Base-by-base conservation (phyloP, 2,797 vertebrate species). In the Anas bernieri region DNA sequence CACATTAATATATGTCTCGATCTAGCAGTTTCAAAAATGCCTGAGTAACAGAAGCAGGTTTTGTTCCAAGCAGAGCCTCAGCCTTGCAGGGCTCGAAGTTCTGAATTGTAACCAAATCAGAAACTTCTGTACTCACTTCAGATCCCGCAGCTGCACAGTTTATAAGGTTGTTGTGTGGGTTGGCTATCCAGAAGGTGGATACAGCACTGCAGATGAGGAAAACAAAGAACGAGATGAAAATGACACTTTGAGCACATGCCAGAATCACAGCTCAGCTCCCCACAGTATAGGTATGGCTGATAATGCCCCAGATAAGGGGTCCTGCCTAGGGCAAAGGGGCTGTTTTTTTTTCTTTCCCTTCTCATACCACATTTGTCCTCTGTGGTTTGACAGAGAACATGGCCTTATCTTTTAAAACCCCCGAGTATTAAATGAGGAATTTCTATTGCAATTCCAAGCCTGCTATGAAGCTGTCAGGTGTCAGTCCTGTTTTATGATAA, bases 151-250 rank as follows among this genome's bases (percentile, higher is more conserved):
- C 99, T 2, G 99, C 97, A 61, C 99, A 99, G 97, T 99, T 98
- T 83, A 99, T 97, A 56, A 99, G 98, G 97, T 99, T 99, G 98
- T 99, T 99, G 98, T 99, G 99, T 69, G 99, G 99, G 96, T 99
- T 99, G 91, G 99, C 99, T 88, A 99, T 99, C 99, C 99, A 99
- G 97, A 99, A 99, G 75, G 99, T 99, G 78, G 99, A 99, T 67
- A 99, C 99, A 1, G 99, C 99, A 0, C 99, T 99, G 97, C 37
- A 17, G 93, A 90, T 68, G 55, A 84, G 56, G 77, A 76, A 92
- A 75, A 92, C 62, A 97, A 84, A 92, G 73, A 77, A 35, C 1
- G 12, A 46, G 5, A 28, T 89, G 61, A 92, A 91, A 86, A 92
- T 58, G 28, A 45, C 45, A 66, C 39, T 59, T 64, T 0, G n/a